Evolutionary conservation across 2,113 vertebrate genomes (phyloP), one percentile per base, ranked within the genome.

Genomic region (Etia nguti): DNA sequence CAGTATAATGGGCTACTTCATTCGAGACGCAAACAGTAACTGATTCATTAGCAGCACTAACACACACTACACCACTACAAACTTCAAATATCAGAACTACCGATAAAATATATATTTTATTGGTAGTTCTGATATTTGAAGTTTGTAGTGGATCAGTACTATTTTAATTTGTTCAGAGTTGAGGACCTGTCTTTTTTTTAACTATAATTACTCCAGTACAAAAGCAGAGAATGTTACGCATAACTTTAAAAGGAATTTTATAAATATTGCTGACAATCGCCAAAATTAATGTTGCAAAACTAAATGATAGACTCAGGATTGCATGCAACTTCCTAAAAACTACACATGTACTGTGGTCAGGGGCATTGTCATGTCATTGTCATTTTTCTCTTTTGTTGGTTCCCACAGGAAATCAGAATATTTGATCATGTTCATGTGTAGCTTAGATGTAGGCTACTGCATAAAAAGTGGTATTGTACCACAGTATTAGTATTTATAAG

Each of bases 401-500:
- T 36, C 34, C 8, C 34, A 36, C 2, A 9, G 34, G 34, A 36
- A 8, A 9, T 9, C 34, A 9, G 8, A 36, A 8, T 60, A 31
- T 60, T 60, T 60, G 59, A 60, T 60, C 0, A 34, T 34, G 16
- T 60, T 4, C 16, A 20, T 34, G 59, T 60, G 29, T 60, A 60
- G 9, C 16, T 60, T 60, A 34, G 57, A 60, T 62, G 59, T 62
- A 6, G 59, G 16, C 9, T 62, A 62, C 29, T 62, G 29, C 59
- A 62, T 62, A 62, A 34, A 62, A 34, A 9, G 29, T 34, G 0
- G 29, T 62, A 62, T 6, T 62, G 9, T 62, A 62, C 29, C 59
- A 11, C 16, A 34, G 29, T 60, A 20, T 16, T 60, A 0, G 3
- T 60, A 0, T 34, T 60, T 60, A 34, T 60, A 62, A 34, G 59